Base-by-base conservation (phyloP, 2,888 invertebrate species). In the Cordylochernes scorpioides region DNA sequence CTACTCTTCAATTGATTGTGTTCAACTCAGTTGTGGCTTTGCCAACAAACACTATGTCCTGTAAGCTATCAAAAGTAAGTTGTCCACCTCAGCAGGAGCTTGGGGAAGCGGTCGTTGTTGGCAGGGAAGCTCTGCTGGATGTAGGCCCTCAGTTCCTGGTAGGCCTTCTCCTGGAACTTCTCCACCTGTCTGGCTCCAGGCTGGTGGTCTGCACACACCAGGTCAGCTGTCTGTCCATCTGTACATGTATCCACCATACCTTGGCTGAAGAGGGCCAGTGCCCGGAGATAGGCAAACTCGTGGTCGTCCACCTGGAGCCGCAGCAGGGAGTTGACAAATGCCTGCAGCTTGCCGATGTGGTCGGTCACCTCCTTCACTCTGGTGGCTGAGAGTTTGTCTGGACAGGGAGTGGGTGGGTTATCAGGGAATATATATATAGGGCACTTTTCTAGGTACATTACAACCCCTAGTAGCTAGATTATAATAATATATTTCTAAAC, bases 231-330 rank as follows among this genome's bases (percentile, higher is more conserved):
- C n/a, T n/a, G n/a, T n/a, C n/a, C n/a, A n/a, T n/a, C n/a, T 22
- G 14, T 6, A 6, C 14, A 13, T 22, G 19, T 14, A 7, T 18
- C 14, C 15, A 32, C 35, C 51, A 51, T 50, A 68, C 77, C 73
- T 28, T 74, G 66, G 45, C 71, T 71, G 52, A 80, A 80, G 15
- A 86, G 61, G 19, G 71, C 65, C 21, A 86, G 64, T 2, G 78
- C 70, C 45, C 82, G 68, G 24, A 88, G 61, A 46, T 77, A 74
- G 0, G 84, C 84, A 52, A 71, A 78, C 51, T 88, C 88, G 34
- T 70, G 62, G 42, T 78, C 71, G 42, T 70, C 69, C 17, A 80
- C 63, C 34, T 74, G 65, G 39, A 78, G 55, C 35, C 64, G 59
- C 34, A 71, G 68, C 60, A 78, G 63, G 33, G 63, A 63, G 43